Percentiles rank a stretch among this genome's conserved stretches.
phyloP scores from a whole-genome alignment of 2,113 vertebrate genomes.

The Neogobius melanostomus region DNA sequence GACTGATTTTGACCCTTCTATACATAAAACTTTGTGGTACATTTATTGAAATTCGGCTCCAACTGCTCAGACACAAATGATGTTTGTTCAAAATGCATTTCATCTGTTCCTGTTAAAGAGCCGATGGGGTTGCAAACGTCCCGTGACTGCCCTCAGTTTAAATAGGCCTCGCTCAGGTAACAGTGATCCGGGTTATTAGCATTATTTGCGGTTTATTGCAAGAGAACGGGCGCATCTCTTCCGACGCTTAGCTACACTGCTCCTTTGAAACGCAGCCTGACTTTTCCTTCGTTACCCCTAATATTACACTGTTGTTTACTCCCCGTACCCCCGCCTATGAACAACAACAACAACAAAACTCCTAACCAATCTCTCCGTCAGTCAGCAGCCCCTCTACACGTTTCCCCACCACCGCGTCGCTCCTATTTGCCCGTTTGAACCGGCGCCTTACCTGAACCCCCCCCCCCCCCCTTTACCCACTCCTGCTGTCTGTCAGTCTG shows the following conservation, averaged over 20 bases:
- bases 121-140: too few species aligned
- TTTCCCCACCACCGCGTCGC: constrained; percentile 54
- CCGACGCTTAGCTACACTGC: background rate
- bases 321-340: constrained; percentile 21
- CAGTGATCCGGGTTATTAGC: too few species aligned
- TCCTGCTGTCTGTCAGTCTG: constrained; percentile 69
- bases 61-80: too few species aligned
- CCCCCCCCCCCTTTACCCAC: constrained; percentile 21
- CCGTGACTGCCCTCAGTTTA: too few species aligned
- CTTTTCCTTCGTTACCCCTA: background rate
- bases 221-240: background rate
- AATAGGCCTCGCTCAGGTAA: too few species aligned
- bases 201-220: background rate
- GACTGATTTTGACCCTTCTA: too few species aligned
- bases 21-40: too few species aligned
- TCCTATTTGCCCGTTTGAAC: constrained; percentile 68
- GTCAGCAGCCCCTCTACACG: constrained; percentile 63
- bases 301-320: constrained; percentile 30
- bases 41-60: too few species aligned
- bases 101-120: too few species aligned
- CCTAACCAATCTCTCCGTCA: constrained; percentile 58
- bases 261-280: background rate
- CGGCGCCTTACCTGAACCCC: constrained; percentile 45
- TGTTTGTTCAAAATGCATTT: too few species aligned
- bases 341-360: constrained; percentile 68